A percentile compares a stretch with the other conserved stretches of the same genome.
phyloP scores from a whole-genome alignment of 2,113 vertebrate species.

The Tupaia tana region DNA sequence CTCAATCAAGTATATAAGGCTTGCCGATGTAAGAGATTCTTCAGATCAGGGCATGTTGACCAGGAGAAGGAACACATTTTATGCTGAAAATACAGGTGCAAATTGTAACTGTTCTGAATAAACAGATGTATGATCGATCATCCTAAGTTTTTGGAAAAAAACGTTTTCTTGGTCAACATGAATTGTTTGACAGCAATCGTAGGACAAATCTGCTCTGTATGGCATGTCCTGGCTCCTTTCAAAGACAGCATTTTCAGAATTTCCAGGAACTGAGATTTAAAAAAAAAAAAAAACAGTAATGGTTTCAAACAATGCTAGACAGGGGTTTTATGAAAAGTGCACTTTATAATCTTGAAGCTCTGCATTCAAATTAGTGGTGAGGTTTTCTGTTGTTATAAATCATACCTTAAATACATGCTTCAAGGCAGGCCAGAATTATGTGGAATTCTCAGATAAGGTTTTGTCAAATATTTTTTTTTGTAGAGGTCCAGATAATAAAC shows the following conservation, averaged over 20 bases:
- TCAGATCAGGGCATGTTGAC: not conserved
- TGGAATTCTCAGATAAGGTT: not conserved
- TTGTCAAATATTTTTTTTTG: not conserved
- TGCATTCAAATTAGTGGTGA: not conserved
- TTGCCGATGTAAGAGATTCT: not conserved
- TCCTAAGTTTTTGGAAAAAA: slow-evolving; percentile 18
- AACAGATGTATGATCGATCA: not conserved
- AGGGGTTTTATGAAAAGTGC: not conserved
- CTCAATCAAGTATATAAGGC: not conserved
- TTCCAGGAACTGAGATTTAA: not conserved
- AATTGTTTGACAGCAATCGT: not conserved
- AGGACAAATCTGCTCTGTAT: not conserved
- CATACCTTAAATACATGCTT: not conserved
- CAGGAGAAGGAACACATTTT: not conserved
- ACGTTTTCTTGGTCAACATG: not conserved
- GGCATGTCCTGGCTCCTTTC: not conserved
- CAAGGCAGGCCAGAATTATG: not conserved
- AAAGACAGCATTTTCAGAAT: not conserved
- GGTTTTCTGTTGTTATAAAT: not conserved
- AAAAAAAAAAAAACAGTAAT: not conserved
- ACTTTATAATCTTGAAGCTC: not conserved
- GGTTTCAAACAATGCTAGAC: not conserved
- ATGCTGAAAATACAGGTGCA: not conserved
- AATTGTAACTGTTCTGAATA: not conserved
- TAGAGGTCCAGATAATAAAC: not conserved